Evolutionary conservation across 2,113 vertebrate species (phyloP).

Genomic region (Toxostoma redivivum): DNA sequence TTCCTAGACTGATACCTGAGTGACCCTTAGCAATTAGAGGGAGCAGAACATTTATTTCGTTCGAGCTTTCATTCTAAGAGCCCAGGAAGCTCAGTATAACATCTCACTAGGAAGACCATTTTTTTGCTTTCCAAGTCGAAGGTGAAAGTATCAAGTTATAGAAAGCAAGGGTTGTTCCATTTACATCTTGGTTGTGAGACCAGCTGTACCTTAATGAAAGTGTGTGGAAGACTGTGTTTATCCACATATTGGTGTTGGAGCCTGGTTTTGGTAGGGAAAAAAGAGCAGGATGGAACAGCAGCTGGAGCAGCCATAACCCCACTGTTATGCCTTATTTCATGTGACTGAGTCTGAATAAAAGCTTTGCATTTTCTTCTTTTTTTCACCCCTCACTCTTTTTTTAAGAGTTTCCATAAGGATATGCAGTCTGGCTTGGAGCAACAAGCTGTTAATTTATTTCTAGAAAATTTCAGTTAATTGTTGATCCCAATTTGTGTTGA

Average conservation of each 20-base stretch:
- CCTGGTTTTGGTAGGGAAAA: not conserved
- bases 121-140: not conserved
- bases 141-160: not conserved
- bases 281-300: not conserved
- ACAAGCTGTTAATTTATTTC: not conserved
- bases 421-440: not conserved
- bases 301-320: not conserved
- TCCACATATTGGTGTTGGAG: not conserved
- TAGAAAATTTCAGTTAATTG: not conserved
- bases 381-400: not conserved
- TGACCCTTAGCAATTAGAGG: not conserved
- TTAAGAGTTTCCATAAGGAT: not conserved
- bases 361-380: not conserved
- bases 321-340: not conserved
- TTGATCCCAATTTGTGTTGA: not conserved
- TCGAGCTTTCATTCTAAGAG: not conserved
- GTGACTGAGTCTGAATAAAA: not conserved
- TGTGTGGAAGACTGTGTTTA: not conserved
- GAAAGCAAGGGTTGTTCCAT: fast-evolving
- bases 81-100: not conserved
- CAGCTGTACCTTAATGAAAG: not conserved
- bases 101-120: not conserved
- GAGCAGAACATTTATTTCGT: not conserved
- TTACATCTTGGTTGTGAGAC: not conserved
- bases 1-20: not conserved